These are phyloP conservation scores for Misgurnus mizolepis DNA, from an alignment of 2,113 vertebrate species.

Conservation along the genomic window DNA sequence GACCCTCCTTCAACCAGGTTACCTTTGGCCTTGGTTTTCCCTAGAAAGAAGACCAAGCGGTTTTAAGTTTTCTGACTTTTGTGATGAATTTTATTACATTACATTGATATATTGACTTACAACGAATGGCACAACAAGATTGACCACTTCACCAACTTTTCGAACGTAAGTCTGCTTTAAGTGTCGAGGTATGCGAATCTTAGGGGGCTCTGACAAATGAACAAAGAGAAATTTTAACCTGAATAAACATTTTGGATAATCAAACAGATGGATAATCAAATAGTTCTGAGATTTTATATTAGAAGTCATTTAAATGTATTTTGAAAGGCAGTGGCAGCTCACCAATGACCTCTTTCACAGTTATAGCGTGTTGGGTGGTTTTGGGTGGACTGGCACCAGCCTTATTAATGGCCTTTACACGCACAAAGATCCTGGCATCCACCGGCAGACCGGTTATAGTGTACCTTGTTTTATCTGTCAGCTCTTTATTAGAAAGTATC, in stretches of 20 bases:
- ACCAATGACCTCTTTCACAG: slow-evolving; percentile 96
- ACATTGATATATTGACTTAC: slow-evolving; percentile 66
- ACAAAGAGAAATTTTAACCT: neutral
- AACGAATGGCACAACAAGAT: slow-evolving; percentile 95
- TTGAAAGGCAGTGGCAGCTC: slow-evolving; percentile 52
- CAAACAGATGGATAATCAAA: too few relatives aligned
- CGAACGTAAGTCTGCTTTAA: slow-evolving; percentile 94
- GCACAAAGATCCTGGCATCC: slow-evolving; percentile 85
- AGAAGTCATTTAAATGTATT: too few relatives aligned
- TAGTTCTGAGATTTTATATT: too few relatives aligned
- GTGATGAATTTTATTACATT: neutral
- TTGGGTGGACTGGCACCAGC: slow-evolving; percentile 87
- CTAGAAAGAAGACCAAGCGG: slow-evolving; percentile 61
- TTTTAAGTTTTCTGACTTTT: neutral
- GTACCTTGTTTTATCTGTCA: slow-evolving; percentile 91
- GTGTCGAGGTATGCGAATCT: slow-evolving; percentile 93
- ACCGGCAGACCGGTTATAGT: slow-evolving; percentile 86
- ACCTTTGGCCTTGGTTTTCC: slow-evolving; percentile 93
- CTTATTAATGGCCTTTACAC: slow-evolving; percentile 90
- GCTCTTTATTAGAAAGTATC: slow-evolving; percentile 82
- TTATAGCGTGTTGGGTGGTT: slow-evolving; percentile 84
- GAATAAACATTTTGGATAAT: too few relatives aligned
- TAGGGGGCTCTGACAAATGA: slow-evolving; percentile 83
- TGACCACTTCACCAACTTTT: slow-evolving; percentile 93
- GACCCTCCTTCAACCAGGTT: slow-evolving; percentile 89